phyloP scores from a whole-genome alignment of 2,888 invertebrate species.

The Leptogaster cylindrica region DNA sequence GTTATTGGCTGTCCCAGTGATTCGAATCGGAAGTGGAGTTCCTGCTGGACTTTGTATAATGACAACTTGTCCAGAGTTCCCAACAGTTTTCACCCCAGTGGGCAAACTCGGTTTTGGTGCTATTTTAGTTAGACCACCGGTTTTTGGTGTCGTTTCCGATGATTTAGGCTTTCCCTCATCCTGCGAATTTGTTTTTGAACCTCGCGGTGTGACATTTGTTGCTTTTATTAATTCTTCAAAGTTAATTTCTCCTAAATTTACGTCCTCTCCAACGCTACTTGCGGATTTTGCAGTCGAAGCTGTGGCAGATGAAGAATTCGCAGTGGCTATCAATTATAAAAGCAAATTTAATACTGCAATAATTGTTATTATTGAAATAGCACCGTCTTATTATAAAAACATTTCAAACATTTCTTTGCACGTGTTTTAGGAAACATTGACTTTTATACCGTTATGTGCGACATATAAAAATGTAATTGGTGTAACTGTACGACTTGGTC shows the following conservation, averaged over 20 bases:
- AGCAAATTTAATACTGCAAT: too few relatives aligned
- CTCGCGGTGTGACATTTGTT: constrained; percentile 3
- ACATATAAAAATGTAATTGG: too few relatives aligned
- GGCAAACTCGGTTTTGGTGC: constrained; percentile 32
- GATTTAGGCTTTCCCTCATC: not conserved
- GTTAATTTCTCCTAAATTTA: constrained; percentile 5
- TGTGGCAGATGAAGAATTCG: not conserved
- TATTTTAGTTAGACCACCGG: constrained; percentile 16
- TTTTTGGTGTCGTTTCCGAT: not conserved
- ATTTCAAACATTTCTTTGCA: too few relatives aligned
- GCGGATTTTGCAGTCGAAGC: not conserved
- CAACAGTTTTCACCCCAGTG: not conserved
- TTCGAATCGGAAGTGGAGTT: constrained; percentile 42
- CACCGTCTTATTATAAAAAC: too few relatives aligned
- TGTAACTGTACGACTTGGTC: too few relatives aligned
- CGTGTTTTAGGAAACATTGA: too few relatives aligned
- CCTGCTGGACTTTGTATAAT: constrained; percentile 46
- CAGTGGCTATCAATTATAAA: not conserved
- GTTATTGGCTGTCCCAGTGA: constrained; percentile 3
- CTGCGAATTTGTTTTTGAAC: not conserved
- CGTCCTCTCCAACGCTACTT: not conserved
- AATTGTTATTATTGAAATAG: too few relatives aligned
- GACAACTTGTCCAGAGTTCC: constrained; percentile 41
- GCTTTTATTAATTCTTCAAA: constrained; percentile 39
- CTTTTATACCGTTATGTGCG: too few relatives aligned